A percentile compares a stretch with the other conserved stretches of the same genome.
Conservation (phyloP, 2,888 invertebrate genomes). For the Caradrina clavipalpis region DNA sequence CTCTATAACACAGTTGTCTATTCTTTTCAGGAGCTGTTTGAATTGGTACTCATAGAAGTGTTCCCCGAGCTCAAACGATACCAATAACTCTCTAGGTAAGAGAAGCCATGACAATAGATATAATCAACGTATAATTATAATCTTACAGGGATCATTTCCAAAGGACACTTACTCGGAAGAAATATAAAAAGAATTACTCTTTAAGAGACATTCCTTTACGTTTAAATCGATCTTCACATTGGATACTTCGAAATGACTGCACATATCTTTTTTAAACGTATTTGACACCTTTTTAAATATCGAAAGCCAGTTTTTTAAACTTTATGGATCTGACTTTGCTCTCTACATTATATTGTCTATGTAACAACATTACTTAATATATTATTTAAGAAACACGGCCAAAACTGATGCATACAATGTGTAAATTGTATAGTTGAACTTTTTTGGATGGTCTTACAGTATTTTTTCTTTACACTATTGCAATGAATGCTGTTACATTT, state of each 20-base stretch:
- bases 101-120: constrained; percentile 73
- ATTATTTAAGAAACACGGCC: constrained; percentile 8
- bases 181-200: constrained; percentile 66
- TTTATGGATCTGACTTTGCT: constrained; percentile 44
- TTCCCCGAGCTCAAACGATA: constrained; percentile 93
- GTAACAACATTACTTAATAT: constrained; percentile 29
- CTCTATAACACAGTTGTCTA: constrained; percentile 1
- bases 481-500: constrained; percentile 25
- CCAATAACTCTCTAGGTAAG: constrained; percentile 75
- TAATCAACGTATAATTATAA: constrained; percentile 60
- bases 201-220: constrained; percentile 71
- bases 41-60: constrained; percentile 92
- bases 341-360: constrained; percentile 26
- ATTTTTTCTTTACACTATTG: constrained; percentile 11
- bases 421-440: constrained; percentile 5
- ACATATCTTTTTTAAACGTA: constrained; percentile 59
- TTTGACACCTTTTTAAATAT: constrained; percentile 33
- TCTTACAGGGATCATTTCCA: constrained; percentile 73
- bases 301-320: constrained; percentile 31
- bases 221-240: constrained; percentile 51
- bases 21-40: constrained; percentile 92
- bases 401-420: constrained; percentile 6
- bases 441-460: constrained; percentile 34
- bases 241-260: constrained; percentile 63
- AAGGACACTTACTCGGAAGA: constrained; percentile 51